Evolutionary conservation across 2,113 vertebrate species (phyloP), one percentile per base, ranked within the genome.

Genomic region (Poeciliopsis prolifica): DNA sequence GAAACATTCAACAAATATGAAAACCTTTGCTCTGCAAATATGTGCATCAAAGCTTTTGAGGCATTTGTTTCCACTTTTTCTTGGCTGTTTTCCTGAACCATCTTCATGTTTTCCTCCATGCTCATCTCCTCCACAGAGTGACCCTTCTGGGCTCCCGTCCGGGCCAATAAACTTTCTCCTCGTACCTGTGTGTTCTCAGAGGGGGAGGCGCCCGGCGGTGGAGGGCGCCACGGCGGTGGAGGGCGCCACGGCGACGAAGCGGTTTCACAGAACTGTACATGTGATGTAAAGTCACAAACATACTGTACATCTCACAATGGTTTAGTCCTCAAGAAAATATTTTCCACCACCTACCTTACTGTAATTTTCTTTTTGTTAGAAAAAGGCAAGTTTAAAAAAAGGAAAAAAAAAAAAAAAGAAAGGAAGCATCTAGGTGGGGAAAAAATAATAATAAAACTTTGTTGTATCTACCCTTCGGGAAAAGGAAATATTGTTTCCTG

Each of bases 211-310:
- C 13, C 37, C 68, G 26, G 77, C 74, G 77, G 30, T 31, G 30
- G 30, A 31, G 30, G 30, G 30, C 29, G 3, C 30, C 30, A 31
- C 65, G 67, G 58, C 68, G 68, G 75, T 75, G 48, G 65, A 79
- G 71, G 81, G 58, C 61, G 61, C 72, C 17, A 51, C 68, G 26
- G 77, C 74, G 78, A 79, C 35, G 48, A 77, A 44, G 66, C 90
- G 66, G 81, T 77, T 83, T 87, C 82, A 89, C 88, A 94, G 93
- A 96, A 95, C 95, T 98, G 96, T 97, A 99, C 97, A 99, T 99
- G 96, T 95, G 96, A 97, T 98, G 97, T 98, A 99, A 96, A 98
- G 96, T 97, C 95, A 96, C 95, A 96, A 95, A 96, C 95, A 95
- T 96, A 96, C 95, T 91, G 92, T 92, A 95, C 96, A 97, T 95